Base-by-base conservation (phyloP, 1,140 invertebrate genomes). In the Drosophila tristis region DNA sequence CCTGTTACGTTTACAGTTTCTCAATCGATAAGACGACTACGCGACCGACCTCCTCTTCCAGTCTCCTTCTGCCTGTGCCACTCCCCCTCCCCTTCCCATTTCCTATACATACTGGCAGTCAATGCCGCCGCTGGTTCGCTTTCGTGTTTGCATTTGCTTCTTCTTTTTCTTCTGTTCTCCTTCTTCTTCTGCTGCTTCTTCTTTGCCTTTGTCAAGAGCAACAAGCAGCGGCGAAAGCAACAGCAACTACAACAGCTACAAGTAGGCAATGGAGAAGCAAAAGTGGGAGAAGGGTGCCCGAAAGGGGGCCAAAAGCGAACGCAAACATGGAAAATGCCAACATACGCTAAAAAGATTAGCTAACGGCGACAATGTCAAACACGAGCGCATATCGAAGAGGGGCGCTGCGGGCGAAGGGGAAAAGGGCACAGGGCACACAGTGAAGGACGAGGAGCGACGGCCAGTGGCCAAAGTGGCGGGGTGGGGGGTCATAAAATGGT, bases 331-430 rank as follows among this genome's bases (percentile, higher is more conserved):
- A 89, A 85, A 87, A 87, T 87, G 82, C 84, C 82, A 87, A 87
- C 82, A 87, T 87, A 89, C 82, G 82, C 82, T 87, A 87, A 87
- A 87, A 87, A 87, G 82, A 87, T 87, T 87, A 87, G 82, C 82
- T 82, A 87, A 89, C 78, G 84, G 82, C 82, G 78, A 87, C 84
- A 87, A 87, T 87, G 82, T 87, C 82, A 87, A 87, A 87, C 84
- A 89, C 84, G 82, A 77, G 78, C 63, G 57, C 72, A 59, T 56
- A 45, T 45, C 49, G 13, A 23, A 50, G 50, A 7, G 71, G 43
- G 44, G 58, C 5, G 35, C 35, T 39, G 35, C 1, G 11, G 42
- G 31, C 43, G 35, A 53, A 54, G 62, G 63, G 61, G 59, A 26
- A 26, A 58, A 26, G 60, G 51, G 58, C 56, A 48, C 57, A 23